Evolutionary conservation across 2,797 vertebrate species (phyloP), one percentile per base, ranked within the genome.

Genomic region (Sebastes matsubarae): DNA sequence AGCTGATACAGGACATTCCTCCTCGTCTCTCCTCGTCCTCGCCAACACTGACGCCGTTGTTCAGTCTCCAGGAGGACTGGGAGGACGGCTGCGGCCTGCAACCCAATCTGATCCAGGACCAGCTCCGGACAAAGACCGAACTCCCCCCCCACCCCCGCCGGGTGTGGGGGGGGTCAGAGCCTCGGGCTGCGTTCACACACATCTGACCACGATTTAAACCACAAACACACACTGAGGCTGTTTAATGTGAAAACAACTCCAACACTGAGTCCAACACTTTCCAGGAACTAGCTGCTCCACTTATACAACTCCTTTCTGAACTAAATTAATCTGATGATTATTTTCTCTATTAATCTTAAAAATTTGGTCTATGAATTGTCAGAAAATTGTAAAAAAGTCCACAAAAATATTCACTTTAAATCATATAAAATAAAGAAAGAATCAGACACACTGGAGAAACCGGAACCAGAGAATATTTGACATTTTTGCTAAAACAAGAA

Each of bases 31-130:
- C 75, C 54, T 38, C 74, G 29, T 42, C 70, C 55, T 68, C 63
- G 27, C 42, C 76, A 63, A 81, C 81, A 77, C 72, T 75, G 60
- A 60, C 38, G 16, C 81, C 30, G 73, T 77, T 89, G 87, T 87
- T 79, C 24, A 7, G 38, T 16, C 63, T 75, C 55, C 77, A 25
- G 52, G 66, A 68, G 79, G 64, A 64, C 22, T 68, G 18, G 4
- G 55, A 2, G 36, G 61, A 64, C 58, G 8, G 46, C 52, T 13
- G 59, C 57, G 6, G 38, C 61, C 74, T 85, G 82, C 79, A 87
- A 88, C 87, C 74, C 75, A 81, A 89, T 87, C 86, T 75, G 77
- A 77, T 65, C 71, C 30, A 18, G 59, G 58, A 77, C 38, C 1
- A 74, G 77, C 58, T 20, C 10, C 68, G 54, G 42, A 84, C 79